Conservation (phyloP, 1,140 invertebrate species). For the Euura saliciscinereae region DNA sequence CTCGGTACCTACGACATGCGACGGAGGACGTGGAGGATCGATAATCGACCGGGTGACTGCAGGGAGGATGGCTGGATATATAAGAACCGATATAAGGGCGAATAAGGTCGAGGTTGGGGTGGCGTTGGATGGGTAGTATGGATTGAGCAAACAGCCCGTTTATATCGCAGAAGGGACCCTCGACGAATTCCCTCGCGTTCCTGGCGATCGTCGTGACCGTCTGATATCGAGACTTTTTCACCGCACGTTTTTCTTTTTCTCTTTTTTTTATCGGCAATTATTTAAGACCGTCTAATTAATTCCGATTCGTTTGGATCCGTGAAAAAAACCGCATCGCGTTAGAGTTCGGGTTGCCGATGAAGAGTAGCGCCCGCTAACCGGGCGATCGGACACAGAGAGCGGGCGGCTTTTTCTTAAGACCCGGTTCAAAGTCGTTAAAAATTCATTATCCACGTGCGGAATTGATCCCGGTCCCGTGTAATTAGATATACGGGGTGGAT, state of each 20-base stretch:
- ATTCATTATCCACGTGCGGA: conserved; percentile 51
- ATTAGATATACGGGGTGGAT: conserved; percentile 39
- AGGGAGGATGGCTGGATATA: background rate
- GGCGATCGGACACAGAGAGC: too few relatives aligned
- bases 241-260: too few relatives aligned
- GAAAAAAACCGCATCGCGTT: too few relatives aligned
- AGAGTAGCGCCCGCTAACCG: too few relatives aligned
- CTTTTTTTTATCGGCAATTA: too few relatives aligned
- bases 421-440: conserved; percentile 47
- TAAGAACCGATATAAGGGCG: conserved; percentile 18
- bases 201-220: conserved; percentile 5
- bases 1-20: background rate
- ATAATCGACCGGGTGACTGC: conserved; percentile 9
- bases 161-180: conserved; percentile 32
- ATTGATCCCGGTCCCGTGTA: conserved; percentile 54
- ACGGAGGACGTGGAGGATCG: conserved; percentile 8
- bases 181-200: conserved; percentile 28
- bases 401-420: too few relatives aligned
- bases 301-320: too few relatives aligned
- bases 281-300: too few relatives aligned
- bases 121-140: conserved; percentile 25
- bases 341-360: too few relatives aligned
- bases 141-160: conserved; percentile 35
- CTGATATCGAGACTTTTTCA: too few relatives aligned
- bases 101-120: conserved; percentile 8